Conservation (phyloP, 2,113 vertebrate species). For the Lanius ludovicianus region DNA sequence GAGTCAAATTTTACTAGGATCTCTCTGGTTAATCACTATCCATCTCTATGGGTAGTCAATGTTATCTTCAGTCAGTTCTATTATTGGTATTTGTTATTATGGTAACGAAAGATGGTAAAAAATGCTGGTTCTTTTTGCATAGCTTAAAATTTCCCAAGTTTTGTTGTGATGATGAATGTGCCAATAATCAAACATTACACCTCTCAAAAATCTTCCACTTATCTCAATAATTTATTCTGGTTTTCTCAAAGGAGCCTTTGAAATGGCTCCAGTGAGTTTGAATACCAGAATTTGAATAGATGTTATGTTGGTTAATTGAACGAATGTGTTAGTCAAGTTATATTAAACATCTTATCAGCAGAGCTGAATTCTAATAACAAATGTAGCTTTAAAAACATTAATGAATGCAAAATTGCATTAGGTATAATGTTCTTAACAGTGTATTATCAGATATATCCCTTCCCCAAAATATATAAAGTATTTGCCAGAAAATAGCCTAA, state of each 20-base stretch:
- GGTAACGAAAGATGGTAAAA: background rate
- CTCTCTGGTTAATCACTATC: background rate
- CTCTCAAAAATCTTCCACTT: background rate
- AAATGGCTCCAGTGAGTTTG: background rate
- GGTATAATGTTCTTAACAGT: background rate
- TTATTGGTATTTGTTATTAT: background rate
- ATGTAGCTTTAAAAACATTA: background rate
- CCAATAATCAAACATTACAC: background rate
- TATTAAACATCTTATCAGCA: background rate
- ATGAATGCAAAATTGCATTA: background rate
- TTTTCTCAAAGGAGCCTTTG: constrained; percentile 21
- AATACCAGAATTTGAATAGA: constrained; percentile 19
- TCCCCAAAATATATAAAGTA: background rate
- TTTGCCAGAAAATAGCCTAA: background rate
- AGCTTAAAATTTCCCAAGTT: background rate
- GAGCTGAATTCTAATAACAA: background rate
- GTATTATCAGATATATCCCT: background rate
- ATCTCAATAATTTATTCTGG: background rate
- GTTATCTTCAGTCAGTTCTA: background rate
- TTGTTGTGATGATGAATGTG: background rate
- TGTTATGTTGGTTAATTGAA: constrained; percentile 13
- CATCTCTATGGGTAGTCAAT: background rate
- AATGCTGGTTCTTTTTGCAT: background rate
- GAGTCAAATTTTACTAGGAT: background rate
- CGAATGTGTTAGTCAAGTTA: background rate